Conservation (phyloP, 2,888 invertebrate genomes). For the Cancer borealis region DNA sequence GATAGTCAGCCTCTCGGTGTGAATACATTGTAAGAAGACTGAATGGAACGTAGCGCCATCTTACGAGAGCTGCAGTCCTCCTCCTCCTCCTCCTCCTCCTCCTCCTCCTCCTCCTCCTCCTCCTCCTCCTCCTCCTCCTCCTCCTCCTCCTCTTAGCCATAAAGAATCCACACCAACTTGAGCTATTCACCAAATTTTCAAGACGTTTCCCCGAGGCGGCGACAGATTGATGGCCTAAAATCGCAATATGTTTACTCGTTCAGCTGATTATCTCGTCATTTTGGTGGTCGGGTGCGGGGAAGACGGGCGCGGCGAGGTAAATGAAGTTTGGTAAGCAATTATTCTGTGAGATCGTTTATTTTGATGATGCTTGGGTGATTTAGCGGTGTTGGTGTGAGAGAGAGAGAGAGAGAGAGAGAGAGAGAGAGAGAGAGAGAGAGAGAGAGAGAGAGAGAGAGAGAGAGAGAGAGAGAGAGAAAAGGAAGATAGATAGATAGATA, state of each 20-base stretch:
- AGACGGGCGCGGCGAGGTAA: neutral
- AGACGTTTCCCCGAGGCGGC: neutral
- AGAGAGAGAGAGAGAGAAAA: neutral
- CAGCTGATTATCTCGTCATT: conserved; percentile 21
- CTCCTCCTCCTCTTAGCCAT: neutral
- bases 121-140: neutral
- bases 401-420: neutral
- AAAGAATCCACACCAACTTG: neutral
- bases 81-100: neutral
- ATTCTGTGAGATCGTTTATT: neutral
- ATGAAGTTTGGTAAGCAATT: neutral
- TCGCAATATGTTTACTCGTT: conserved; percentile 21
- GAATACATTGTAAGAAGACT: conserved; percentile 26
- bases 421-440: neutral
- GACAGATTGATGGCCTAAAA: neutral
- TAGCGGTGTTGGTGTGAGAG: neutral
- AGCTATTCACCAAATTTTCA: neutral
- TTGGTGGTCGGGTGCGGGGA: neutral
- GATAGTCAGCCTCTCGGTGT: neutral
- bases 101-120: neutral
- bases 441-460: neutral
- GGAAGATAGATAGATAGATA: neutral
- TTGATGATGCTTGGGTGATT: neutral
- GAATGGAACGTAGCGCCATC: neutral
- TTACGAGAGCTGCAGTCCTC: neutral